These are phyloP conservation scores for Lepeophtheirus nordmannii DNA, from an alignment of 2,888 invertebrate genomes.

Conservation along the genomic window DNA sequence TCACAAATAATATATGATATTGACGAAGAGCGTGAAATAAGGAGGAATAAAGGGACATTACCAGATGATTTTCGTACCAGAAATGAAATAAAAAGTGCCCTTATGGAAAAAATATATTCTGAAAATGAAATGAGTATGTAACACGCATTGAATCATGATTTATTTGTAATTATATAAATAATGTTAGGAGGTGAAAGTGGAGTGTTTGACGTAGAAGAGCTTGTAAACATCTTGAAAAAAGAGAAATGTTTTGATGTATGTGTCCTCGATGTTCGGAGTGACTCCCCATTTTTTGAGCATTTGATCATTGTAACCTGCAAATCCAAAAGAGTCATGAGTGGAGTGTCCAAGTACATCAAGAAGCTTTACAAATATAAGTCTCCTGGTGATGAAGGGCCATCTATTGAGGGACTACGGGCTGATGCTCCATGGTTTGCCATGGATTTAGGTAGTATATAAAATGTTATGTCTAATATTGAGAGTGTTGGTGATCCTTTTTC, in stretches of 20 bases:
- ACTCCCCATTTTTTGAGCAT: not conserved
- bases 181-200: not conserved
- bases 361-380: conserved; percentile 4
- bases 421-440: not conserved
- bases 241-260: conserved; percentile 10
- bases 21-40: not conserved
- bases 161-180: not conserved
- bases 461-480: not conserved
- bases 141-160: not conserved
- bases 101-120: too few relatives aligned
- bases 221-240: not conserved
- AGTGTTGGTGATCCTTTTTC: not conserved
- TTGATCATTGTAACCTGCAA: conserved; percentile 2
- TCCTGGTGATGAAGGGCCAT: not conserved
- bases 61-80: too few relatives aligned
- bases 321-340: not conserved
- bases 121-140: not conserved
- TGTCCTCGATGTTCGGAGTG: not conserved
- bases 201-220: conserved; percentile 1
- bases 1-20: not conserved
- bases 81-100: too few relatives aligned
- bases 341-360: not conserved
- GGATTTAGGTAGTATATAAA: not conserved
- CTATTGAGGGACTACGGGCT: not conserved
- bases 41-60: too few relatives aligned